Evolutionary conservation across 2,888 invertebrate genomes (phyloP), one percentile per base, ranked within the genome.

Genomic region (Epirrhoe tristata): DNA sequence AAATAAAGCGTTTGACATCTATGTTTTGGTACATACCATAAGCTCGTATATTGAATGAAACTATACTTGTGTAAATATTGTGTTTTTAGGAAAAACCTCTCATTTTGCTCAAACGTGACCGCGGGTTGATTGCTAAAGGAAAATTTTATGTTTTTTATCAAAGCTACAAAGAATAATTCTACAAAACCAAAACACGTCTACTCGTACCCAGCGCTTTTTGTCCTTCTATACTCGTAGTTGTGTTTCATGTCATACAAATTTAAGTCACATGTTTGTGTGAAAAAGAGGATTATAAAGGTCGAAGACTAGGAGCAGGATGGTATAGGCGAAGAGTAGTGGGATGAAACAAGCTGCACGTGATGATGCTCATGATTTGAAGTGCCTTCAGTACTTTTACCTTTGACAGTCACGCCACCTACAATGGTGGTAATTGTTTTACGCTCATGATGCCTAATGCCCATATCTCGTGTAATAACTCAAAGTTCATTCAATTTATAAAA

Each of bases 1-100:
- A 34, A 34, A 34, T 34, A 34, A 6, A 34, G 7, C 7, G 7
- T 1, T 34, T 43, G 4, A 43, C 12, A 43, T 43, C 4, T 50
- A 36, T 46, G 48, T 54, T 59, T 48, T 39, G 8, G n/a, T 58
- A n/a, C n/a, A n/a, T n/a, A 51, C 17, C 54, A 16, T 58, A 55
- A 58, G 52, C 12, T 43, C 43, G 32, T 46, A 57, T 32, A 14
- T 24, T n/a, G 50, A 50, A 48, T 36, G 48, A 14, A 62, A 53
- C 31, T 58, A n/a, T n/a, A 17, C 54, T 54, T 55, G 53, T 54
- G 48, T 52, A 59, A 59, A 67, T 57, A 57, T 63, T 57, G 32
- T 67, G 16, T 57, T 39, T 54, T 31, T n/a, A 63, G 63, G 60
- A 63, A 67, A 63, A 64, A 53, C 51, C 60, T 62, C 62, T 58